Evolutionary conservation across 2,113 vertebrate species (phyloP).

Genomic region (Lepidothrix coronata): DNA sequence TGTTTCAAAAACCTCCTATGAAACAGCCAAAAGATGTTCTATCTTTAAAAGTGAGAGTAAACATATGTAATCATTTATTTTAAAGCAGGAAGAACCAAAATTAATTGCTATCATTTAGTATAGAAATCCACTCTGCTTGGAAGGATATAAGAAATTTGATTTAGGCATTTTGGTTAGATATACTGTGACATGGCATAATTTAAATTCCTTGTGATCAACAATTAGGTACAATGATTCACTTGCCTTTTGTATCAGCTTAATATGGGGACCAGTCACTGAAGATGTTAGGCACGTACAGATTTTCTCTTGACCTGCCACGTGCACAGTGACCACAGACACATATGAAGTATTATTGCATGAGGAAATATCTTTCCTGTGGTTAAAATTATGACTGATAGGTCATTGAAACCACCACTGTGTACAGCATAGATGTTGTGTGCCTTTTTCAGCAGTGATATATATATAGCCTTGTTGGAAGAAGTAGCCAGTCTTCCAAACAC

Average conservation of each 20-base stretch:
- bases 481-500: neutral
- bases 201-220: neutral
- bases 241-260: neutral
- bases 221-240: neutral
- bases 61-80: neutral
- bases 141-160: neutral
- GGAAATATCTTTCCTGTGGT: neutral
- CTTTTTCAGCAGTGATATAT: neutral
- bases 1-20: neutral
- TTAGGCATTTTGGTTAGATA: neutral
- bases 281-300: accelerated
- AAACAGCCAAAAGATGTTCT: neutral
- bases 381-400: neutral
- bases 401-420: neutral
- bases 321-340: neutral
- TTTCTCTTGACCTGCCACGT: neutral
- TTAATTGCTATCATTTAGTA: neutral
- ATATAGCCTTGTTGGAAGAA: neutral
- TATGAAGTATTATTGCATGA: neutral
- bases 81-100: neutral
- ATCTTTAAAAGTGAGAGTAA: neutral
- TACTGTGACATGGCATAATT: neutral
- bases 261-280: neutral
- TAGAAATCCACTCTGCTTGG: neutral
- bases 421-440: neutral